phyloP scores from a whole-genome alignment of 2,888 invertebrate genomes.

The Cheilosia scutellata region DNA sequence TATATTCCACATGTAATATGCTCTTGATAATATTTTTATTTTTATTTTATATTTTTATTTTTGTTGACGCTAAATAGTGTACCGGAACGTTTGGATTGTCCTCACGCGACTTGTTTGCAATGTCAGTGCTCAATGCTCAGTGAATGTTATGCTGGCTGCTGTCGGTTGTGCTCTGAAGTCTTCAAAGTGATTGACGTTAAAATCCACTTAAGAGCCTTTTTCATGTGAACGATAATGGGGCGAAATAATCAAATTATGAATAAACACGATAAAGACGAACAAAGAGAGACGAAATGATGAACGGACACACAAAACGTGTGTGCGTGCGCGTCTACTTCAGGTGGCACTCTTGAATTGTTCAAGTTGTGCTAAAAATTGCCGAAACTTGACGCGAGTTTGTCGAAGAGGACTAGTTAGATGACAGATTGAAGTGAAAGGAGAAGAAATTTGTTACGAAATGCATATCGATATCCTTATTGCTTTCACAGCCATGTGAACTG shows the following conservation, averaged over 20 bases:
- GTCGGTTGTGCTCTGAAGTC: slow-evolving; percentile 71
- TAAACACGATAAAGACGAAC: slow-evolving; percentile 56
- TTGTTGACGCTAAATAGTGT: slow-evolving; percentile 62
- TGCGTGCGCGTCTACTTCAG: slow-evolving; percentile 69
- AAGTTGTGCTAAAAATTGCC: slow-evolving; percentile 40
- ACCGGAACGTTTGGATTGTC: slow-evolving; percentile 54
- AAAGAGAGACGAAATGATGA: slow-evolving; percentile 43
- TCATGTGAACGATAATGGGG: slow-evolving; percentile 73
- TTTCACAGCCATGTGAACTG: neutral
- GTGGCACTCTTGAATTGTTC: slow-evolving; percentile 66
- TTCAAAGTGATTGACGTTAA: slow-evolving; percentile 75
- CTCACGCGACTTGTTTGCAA: slow-evolving; percentile 46
- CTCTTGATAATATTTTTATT: slow-evolving; percentile 27
- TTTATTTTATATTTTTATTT: slow-evolving; percentile 38
- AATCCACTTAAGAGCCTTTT: slow-evolving; percentile 75
- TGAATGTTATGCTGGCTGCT: slow-evolving; percentile 14
- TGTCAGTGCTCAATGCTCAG: slow-evolving; percentile 6
- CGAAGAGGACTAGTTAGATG: slow-evolving; percentile 1
- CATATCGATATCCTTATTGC: neutral
- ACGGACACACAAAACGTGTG: slow-evolving; percentile 42
- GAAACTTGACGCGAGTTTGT: slow-evolving; percentile 35
- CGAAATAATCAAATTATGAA: slow-evolving; percentile 75
- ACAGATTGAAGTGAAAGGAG: neutral
- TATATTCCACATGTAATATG: neutral
- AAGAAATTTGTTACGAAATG: neutral